Conservation (phyloP, 2,888 invertebrate genomes). For the Spisula subtruncata region DNA sequence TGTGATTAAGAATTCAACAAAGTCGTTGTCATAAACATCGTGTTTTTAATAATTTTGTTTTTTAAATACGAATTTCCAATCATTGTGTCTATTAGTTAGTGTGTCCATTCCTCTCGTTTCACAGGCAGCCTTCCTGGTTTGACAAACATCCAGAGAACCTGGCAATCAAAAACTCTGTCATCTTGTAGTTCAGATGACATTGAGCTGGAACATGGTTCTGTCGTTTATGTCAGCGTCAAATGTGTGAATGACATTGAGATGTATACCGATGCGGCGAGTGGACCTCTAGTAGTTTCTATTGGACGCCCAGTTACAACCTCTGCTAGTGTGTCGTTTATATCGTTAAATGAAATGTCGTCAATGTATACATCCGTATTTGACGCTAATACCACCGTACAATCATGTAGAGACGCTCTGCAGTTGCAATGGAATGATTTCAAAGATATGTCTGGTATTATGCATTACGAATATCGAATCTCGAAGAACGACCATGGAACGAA, state of each 20-base stretch:
- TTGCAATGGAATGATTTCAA: slow-evolving; percentile 12
- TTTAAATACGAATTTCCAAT: too few species aligned
- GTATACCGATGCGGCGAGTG: not conserved
- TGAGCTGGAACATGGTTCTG: not conserved
- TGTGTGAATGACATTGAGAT: slow-evolving; percentile 33
- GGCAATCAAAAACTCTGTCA: not conserved
- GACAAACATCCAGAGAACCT: not conserved
- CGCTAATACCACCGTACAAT: not conserved
- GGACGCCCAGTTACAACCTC: not conserved
- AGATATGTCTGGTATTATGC: not conserved
- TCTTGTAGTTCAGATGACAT: slow-evolving; percentile 16
- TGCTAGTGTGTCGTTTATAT: not conserved
- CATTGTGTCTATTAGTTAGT: too few species aligned
- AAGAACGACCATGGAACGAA: not conserved
- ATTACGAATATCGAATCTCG: slow-evolving; percentile 14
- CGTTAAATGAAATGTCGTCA: not conserved
- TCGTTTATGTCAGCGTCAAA: not conserved
- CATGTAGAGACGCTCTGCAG: not conserved
- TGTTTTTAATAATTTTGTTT: too few species aligned
- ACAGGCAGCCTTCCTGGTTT: not conserved
- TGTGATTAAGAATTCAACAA: too few species aligned
- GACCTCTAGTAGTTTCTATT: not conserved
- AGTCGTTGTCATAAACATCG: too few species aligned
- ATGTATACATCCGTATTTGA: not conserved
- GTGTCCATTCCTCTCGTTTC: not conserved